Evolutionary conservation across 2,797 vertebrate genomes (phyloP), one percentile per base, ranked within the genome.

Genomic region (Sebastes cheni): DNA sequence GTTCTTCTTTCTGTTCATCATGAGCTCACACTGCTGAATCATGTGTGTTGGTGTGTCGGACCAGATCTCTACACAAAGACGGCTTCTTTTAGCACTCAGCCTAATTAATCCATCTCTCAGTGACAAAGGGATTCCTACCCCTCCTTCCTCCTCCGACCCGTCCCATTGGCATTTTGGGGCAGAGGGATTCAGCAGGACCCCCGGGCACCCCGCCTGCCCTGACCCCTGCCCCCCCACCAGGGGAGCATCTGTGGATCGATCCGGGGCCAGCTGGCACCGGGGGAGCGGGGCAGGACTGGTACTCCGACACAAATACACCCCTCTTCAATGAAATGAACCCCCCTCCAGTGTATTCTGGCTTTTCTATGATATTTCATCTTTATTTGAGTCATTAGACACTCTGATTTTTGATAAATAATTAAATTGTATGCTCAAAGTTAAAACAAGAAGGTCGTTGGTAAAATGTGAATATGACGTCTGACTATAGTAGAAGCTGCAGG

Each of bases 211-310:
- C 89, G 92, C 87, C 89, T 89, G 92, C 82, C 92, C 84, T 94
- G 92, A 95, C 93, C 95, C 92, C 88, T 93, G 90, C 87, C 91
- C 93, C 93, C 95, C 95, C 88, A 92, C 93, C 90, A 90, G 92
- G 93, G 93, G 90, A 94, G 93, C 95, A 95, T 95, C 94, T 96
- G 95, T 95, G 95, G 87, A 95, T 96, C 95, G 90, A 96, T 96
- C 84, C 56, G 18, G 78, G 89, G 89, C 94, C 96, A 96, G 95
- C 95, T 96, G 95, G 93, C 91, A 92, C 80, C 73, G 65, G 86
- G 62, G 56, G 61, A 87, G 81, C 74, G 76, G 72, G 76, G 82
- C 81, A 87, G 89, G 81, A 83, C 78, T 68, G 86, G 81, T 81
- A 70, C 89, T 58, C 79, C 36, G 78, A 72, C 80, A 55, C 32